Evolutionary conservation across 2,113 vertebrate species (phyloP).

Genomic region (Dicerorhinus sumatrensis): DNA sequence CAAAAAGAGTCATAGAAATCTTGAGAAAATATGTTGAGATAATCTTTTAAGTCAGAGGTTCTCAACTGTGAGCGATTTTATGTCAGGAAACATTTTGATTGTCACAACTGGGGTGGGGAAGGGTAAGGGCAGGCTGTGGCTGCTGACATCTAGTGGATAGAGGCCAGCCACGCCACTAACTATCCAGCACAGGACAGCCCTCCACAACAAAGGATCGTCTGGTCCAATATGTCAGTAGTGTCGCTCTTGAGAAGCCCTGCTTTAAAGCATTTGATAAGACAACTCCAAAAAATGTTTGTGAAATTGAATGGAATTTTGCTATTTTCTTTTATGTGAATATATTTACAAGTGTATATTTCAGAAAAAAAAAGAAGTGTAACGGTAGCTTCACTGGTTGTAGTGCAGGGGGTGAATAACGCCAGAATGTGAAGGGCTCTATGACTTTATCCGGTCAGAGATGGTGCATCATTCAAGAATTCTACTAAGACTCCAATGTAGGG

Average conservation of each 20-base stretch:
- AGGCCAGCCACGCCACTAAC: not conserved
- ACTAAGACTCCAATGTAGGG: not conserved
- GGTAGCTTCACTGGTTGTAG: not conserved
- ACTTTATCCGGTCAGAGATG: not conserved
- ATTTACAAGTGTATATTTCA: not conserved
- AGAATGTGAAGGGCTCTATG: not conserved
- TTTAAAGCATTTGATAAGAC: not conserved
- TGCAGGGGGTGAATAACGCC: not conserved
- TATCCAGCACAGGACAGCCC: too few relatives aligned
- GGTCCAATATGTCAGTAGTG: not conserved
- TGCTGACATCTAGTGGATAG: not conserved
- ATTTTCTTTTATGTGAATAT: not conserved
- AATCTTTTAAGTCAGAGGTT: not conserved
- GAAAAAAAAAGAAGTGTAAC: not conserved
- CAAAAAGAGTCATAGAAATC: not conserved
- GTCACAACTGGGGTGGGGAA: not conserved
- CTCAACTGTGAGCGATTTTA: not conserved
- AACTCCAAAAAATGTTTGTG: not conserved
- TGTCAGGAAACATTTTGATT: not conserved
- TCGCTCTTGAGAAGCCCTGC: not conserved
- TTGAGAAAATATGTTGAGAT: not conserved
- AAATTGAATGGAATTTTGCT: not conserved
- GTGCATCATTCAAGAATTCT: not conserved
- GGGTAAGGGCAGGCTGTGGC: not conserved
- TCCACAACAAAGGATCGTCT: not conserved